Evolutionary conservation across 2,888 invertebrate species (phyloP), one percentile per base, ranked within the genome.

Genomic region (Thera obeliscata): DNA sequence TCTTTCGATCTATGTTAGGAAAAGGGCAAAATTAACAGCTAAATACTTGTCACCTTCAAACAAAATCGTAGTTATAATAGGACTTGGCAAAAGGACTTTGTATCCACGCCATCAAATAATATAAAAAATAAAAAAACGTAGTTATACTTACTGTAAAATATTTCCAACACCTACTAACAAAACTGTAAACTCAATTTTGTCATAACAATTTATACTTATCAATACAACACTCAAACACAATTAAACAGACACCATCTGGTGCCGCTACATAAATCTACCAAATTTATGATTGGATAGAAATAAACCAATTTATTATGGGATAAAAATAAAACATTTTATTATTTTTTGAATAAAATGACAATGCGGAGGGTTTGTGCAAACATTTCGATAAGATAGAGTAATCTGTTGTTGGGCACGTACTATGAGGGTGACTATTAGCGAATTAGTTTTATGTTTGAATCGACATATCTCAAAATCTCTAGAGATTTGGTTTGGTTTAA

Each of bases 361-460:
- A 59, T 67, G 43, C 35, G 12, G 56, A 56, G 41, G 56, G 52
- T 52, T 76, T 74, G 75, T 62, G 68, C 74, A 74, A 75, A 75
- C 64, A 58, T 56, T 55, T 61, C 11, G 66, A 55, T 74, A 74
- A 74, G 71, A 68, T 63, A 54, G 0, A 56, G 66, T 35, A 11
- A 55, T 49, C 48, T 61, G 64, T 78, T 77, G 76, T 78, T 65
- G 64, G 74, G 66, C 81, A 82, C 81, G 81, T 76, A 70, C 71
- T 58, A 22, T 57, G 57, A 58, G 58, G 59, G 61, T 60, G 48
- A 64, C 64, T 76, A 81, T 86, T 84, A 78, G 79, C 82, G 75
- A 84, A 86, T 87, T 85, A 85, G 79, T 81, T 69, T 71, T 77
- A 76, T 73, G 75, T 74, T 76, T 57, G 56, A 46, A 57, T 35